Conservation (phyloP, 2,797 vertebrate genomes). For the Sparidentex hasta region DNA sequence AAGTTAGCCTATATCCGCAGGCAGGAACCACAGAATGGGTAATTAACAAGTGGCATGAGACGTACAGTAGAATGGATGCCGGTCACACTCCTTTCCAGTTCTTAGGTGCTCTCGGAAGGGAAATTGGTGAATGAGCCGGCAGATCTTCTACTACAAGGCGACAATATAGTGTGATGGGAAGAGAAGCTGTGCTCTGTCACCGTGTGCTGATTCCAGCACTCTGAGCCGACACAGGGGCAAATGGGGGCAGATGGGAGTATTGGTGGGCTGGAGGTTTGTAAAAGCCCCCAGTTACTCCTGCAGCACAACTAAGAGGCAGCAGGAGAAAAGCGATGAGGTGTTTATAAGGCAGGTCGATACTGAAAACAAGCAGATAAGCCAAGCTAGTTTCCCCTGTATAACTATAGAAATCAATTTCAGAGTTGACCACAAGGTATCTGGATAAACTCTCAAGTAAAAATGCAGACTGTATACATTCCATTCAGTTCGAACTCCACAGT, state of each 20-base stretch:
- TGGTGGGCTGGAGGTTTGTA: conserved; percentile 16
- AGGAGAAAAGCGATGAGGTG: conserved; percentile 8
- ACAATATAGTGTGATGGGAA: neutral
- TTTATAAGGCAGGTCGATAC: conserved; percentile 8
- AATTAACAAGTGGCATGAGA: conserved; percentile 61
- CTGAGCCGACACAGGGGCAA: conserved; percentile 15
- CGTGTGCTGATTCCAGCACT: conserved; percentile 5
- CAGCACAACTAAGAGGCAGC: neutral
- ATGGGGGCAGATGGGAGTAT: conserved; percentile 10
- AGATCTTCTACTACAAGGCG: neutral
- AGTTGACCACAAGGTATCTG: neutral
- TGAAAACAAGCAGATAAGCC: conserved; percentile 24
- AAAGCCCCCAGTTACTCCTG: conserved; percentile 28
- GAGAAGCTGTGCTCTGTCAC: conserved; percentile 24
- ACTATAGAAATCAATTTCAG: conserved; percentile 10
- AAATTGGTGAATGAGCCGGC: conserved; percentile 22
- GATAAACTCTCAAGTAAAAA: conserved; percentile 6
- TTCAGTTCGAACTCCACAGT: conserved; percentile 1
- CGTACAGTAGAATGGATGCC: conserved; percentile 20
- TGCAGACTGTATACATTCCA: neutral
- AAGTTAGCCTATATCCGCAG: conserved; percentile 41
- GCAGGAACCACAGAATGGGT: conserved; percentile 45
- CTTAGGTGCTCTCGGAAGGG: conserved; percentile 34
- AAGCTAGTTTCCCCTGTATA: conserved; percentile 4
- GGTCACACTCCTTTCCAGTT: conserved; percentile 36